These are phyloP conservation scores for Formica selysi DNA, from an alignment of 1,140 invertebrate genomes.

Conservation along the genomic window DNA sequence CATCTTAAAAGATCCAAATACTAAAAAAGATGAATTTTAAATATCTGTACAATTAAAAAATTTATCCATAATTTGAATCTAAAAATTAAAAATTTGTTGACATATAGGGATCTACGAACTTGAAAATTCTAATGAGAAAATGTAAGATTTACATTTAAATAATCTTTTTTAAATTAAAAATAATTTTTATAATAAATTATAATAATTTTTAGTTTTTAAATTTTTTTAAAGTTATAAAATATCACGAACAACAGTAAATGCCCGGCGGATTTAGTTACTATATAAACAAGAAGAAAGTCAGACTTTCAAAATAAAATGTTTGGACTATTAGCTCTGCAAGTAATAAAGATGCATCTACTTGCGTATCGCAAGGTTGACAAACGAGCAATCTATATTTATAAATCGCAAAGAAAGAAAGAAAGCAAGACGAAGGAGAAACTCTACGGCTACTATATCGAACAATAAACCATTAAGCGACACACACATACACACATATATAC, in stretches of 20 bases:
- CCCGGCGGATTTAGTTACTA: neutral
- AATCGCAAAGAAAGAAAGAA: neutral
- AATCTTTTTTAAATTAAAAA: neutral
- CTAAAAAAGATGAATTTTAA: neutral
- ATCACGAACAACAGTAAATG: neutral
- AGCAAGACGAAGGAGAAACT: neutral
- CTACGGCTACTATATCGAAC: neutral
- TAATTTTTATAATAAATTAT: too few relatives aligned
- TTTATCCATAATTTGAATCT: neutral
- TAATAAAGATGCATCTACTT: neutral
- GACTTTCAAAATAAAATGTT: neutral
- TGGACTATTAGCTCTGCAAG: neutral
- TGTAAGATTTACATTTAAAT: neutral
- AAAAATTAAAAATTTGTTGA: neutral
- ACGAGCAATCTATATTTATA: neutral
- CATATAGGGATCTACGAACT: neutral
- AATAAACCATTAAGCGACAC: slow-evolving; percentile 32
- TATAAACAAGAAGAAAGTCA: neutral
- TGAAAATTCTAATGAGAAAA: neutral
- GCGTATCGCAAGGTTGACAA: neutral
- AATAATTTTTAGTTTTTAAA: too few relatives aligned
- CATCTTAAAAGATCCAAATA: neutral
- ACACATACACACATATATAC: too few relatives aligned
- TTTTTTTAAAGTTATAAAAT: neutral
- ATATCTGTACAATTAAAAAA: neutral